Conservation (phyloP, 2,797 vertebrate genomes). For the Australoheros facetus region DNA sequence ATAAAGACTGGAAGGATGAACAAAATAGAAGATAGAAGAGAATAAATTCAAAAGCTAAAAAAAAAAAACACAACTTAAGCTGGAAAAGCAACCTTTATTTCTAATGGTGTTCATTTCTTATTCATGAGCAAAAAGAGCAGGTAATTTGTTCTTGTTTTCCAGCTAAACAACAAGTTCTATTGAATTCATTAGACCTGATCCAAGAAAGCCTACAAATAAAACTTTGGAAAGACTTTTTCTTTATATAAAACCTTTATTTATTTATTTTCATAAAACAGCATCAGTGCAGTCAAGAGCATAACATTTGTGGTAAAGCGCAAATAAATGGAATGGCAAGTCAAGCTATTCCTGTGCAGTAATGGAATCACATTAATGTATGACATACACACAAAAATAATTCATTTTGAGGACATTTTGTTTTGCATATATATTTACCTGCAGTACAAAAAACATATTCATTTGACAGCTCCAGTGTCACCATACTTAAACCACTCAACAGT, state of each 20-base stretch:
- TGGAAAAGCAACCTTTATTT: slow-evolving; percentile 56
- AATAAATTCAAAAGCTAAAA: slow-evolving; percentile 43
- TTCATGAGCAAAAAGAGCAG: slow-evolving; percentile 61
- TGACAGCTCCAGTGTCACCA: not conserved
- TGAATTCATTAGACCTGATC: slow-evolving; percentile 39
- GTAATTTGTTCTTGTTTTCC: slow-evolving; percentile 60
- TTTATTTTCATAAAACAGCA: not conserved
- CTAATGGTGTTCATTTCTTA: slow-evolving; percentile 58
- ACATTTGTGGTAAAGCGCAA: not conserved
- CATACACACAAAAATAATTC: not conserved
- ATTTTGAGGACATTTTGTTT: not conserved
- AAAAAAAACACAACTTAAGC: slow-evolving; percentile 24
- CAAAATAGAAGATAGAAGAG: not conserved
- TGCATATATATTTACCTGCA: not conserved
- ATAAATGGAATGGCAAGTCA: slow-evolving; percentile 11
- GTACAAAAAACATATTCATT: no score
- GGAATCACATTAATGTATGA: not conserved
- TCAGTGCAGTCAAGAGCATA: not conserved
- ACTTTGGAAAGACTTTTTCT: slow-evolving; percentile 14
- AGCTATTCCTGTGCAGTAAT: not conserved
- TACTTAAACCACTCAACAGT: not conserved
- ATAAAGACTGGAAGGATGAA: not conserved
- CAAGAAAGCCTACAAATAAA: slow-evolving; percentile 33
- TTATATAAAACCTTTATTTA: slow-evolving; percentile 1
- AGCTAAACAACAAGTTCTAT: slow-evolving; percentile 50